Base-by-base conservation (phyloP, 2,797 vertebrate genomes). In the Ambastaia sidthimunki region DNA sequence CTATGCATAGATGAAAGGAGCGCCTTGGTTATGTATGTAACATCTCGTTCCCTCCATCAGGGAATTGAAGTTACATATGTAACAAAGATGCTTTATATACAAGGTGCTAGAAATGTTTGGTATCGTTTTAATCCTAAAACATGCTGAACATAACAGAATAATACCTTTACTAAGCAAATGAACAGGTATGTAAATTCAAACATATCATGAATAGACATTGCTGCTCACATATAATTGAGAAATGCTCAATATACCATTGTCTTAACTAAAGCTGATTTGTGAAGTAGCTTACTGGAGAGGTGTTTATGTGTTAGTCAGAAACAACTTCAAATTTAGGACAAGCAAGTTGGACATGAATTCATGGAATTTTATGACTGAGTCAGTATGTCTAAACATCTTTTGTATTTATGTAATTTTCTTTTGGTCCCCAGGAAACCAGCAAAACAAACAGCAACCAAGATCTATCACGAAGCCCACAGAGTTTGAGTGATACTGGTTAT, bases 401-500 rank as follows among this genome's bases (percentile, higher is more conserved):
- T 84, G 19, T 19, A 71, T 82, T 54, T 71, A 21, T 57, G 5
- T 62, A n/a, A 4, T 31, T 50, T 76, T 48, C n/a, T 75, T 81
- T 81, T 62, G 10, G 87, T 68, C 84, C 19, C 16, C 86, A 95
- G 92, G 94, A 99, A 19, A 91, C 92, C 71, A 95, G 92, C 88
- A 99, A 98, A 95, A 94, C 95, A 89, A 94, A 91, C 95, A 97
- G 96, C 86, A 92, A 93, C 87, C 94, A 97, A 0, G 98, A 99
- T 86, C 91, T 96, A 85, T 98, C 97, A 71, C 96, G 97, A 84
- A 99, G 98, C 82, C 97, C 98, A 54, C 98, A 99, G 90, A 99
- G 98, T 90, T 94, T 98, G 84, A 99, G 98, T 0, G 98, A 99
- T 90, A 99, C 98, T 0, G 98, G 98, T 70, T 99, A 99, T 85